A percentile compares a stretch with the other conserved stretches of the same genome.
Conservation (phyloP, 2,888 invertebrate genomes). For the Hybos culiciformis region DNA sequence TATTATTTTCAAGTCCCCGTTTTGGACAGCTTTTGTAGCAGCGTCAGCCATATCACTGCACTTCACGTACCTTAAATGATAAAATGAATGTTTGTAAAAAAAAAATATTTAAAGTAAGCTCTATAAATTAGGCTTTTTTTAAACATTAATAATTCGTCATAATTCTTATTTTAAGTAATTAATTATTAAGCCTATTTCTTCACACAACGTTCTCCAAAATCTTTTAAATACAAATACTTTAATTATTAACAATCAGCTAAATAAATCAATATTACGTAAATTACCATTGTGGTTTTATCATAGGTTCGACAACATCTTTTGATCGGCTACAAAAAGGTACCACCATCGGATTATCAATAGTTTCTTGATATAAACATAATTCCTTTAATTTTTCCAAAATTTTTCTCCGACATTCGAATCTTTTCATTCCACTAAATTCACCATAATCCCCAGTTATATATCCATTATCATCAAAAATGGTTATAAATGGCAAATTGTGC, state of each 20-base stretch:
- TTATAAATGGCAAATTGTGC: slow-evolving; percentile 73
- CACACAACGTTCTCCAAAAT: background rate
- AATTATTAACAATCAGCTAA: background rate
- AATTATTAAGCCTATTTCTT: background rate
- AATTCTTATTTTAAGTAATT: too few relatives aligned
- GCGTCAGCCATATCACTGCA: slow-evolving; percentile 79
- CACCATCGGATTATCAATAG: slow-evolving; percentile 86
- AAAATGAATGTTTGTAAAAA: background rate
- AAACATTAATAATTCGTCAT: too few relatives aligned
- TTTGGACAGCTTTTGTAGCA: slow-evolving; percentile 67
- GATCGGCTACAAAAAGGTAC: slow-evolving; percentile 93
- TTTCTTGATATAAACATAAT: slow-evolving; percentile 59
- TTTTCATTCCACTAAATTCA: slow-evolving; percentile 68
- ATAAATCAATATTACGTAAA: slow-evolving; percentile 4
- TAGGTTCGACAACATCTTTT: slow-evolving; percentile 93
- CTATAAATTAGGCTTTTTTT: too few relatives aligned
- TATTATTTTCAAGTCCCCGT: slow-evolving; percentile 72
- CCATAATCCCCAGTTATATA: slow-evolving; percentile 65
- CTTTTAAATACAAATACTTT: background rate
- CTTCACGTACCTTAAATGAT: slow-evolving; percentile 58
- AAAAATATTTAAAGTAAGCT: background rate
- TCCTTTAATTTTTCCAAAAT: slow-evolving; percentile 64
- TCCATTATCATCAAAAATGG: slow-evolving; percentile 87
- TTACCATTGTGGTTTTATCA: slow-evolving; percentile 94
- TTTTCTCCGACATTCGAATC: slow-evolving; percentile 77